phyloP scores from a whole-genome alignment of 2,113 vertebrate genomes.

The Sebastes fasciatus region DNA sequence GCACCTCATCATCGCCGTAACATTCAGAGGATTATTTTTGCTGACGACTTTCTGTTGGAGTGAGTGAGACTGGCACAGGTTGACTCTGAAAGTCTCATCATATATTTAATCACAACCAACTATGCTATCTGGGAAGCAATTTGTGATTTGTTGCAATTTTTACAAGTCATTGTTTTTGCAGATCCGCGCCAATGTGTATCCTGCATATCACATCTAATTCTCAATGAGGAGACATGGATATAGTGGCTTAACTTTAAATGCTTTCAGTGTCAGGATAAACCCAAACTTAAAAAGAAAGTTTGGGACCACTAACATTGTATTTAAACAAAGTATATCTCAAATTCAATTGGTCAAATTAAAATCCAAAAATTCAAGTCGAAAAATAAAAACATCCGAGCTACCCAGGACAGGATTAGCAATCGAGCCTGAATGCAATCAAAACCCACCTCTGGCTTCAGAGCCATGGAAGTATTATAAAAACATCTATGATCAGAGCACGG shows the following conservation, averaged over 20 bases:
- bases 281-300: not conserved
- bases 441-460: too few species aligned
- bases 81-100: conserved; percentile 44
- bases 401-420: too few species aligned
- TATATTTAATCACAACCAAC: conserved; percentile 29
- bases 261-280: not conserved
- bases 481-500: too few species aligned
- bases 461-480: too few species aligned
- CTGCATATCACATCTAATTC: not conserved
- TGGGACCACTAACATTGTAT: not conserved
- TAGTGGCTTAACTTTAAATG: not conserved
- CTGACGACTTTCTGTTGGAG: conserved; percentile 7
- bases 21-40: conserved; percentile 37
- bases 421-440: too few species aligned
- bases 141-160: conserved; percentile 4
- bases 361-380: too few species aligned
- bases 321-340: not conserved
- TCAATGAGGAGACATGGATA: not conserved
- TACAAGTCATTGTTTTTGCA: not conserved
- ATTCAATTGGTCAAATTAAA: too few species aligned
- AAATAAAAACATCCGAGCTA: too few species aligned
- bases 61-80: conserved; percentile 17
- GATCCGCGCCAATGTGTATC: not conserved
- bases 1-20: conserved; percentile 25
- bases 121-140: conserved; percentile 18